Percentiles rank a stretch among this genome's conserved stretches.
Evolutionary conservation across 2,888 invertebrate species (phyloP).

Genomic region (Platycnemis pennipes): DNA sequence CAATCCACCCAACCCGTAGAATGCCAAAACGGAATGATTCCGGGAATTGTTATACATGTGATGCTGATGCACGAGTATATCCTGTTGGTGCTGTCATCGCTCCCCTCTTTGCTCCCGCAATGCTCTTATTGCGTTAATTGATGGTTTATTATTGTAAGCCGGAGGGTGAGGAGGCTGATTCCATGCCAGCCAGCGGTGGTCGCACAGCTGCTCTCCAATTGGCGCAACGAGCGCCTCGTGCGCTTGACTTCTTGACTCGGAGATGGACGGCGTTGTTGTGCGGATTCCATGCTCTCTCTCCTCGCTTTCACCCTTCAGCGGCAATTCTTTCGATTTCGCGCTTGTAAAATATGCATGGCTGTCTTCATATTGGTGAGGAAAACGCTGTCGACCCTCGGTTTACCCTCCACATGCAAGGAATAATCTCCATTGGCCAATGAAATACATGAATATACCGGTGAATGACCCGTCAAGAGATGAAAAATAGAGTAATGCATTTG

Average conservation of each 20-base stretch:
- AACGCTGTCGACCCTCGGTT: too few species aligned
- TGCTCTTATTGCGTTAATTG: slow-evolving; percentile 38
- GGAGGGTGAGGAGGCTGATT: not conserved
- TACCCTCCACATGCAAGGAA: too few species aligned
- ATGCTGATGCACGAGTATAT: not conserved
- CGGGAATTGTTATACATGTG: not conserved
- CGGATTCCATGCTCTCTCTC: not conserved
- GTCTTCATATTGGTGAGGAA: too few species aligned
- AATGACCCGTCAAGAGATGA: too few species aligned
- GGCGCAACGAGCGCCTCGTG: not conserved
- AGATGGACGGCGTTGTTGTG: not conserved
- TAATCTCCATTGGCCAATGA: too few species aligned
- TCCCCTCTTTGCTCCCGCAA: not conserved
- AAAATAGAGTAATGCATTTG: too few species aligned
- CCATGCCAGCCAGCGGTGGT: not conserved
- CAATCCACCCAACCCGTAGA: not conserved
- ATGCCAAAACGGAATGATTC: not conserved
- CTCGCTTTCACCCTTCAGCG: not conserved
- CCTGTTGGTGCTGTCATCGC: not conserved
- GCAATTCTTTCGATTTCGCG: too few species aligned
- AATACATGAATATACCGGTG: too few species aligned
- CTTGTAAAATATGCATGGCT: too few species aligned
- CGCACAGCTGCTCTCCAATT: slow-evolving; percentile 16
- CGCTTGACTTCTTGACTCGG: slow-evolving; percentile 21
- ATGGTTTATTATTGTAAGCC: slow-evolving; percentile 43